phyloP scores from a whole-genome alignment of 2,113 vertebrate species.

The Cichladusa arquata region DNA sequence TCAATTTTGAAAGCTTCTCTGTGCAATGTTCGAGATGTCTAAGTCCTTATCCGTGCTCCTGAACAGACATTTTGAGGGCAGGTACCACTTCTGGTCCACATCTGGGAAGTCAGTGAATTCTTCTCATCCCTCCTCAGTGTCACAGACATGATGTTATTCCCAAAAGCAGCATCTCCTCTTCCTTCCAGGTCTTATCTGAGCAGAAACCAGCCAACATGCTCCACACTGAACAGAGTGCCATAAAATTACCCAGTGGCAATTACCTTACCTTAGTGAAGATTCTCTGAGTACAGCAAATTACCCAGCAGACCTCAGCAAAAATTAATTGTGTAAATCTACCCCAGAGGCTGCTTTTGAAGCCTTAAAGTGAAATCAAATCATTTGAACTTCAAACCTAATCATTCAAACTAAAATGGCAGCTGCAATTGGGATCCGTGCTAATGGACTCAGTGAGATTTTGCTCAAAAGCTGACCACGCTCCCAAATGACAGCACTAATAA shows the following conservation, averaged over 20 bases:
- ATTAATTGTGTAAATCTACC: constrained; percentile 50
- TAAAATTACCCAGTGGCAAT: constrained; percentile 31
- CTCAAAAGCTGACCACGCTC: constrained; percentile 54
- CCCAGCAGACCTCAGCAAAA: constrained; percentile 51
- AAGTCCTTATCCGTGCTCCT: background rate
- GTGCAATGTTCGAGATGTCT: background rate
- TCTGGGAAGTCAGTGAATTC: background rate
- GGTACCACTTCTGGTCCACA: background rate
- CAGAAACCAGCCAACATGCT: background rate
- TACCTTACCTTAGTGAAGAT: constrained; percentile 12
- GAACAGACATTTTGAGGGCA: background rate
- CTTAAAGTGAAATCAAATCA: constrained; percentile 51
- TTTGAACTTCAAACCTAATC: constrained; percentile 57
- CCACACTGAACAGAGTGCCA: background rate
- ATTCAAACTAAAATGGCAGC: constrained; percentile 44
- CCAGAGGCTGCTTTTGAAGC: constrained; percentile 33
- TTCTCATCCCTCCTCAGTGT: background rate
- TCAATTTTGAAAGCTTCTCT: background rate
- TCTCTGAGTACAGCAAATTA: constrained; percentile 35
- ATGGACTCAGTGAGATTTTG: background rate
- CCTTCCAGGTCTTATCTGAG: background rate
- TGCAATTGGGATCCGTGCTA: background rate
- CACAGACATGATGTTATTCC: background rate
- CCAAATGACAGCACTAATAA: constrained; percentile 53
- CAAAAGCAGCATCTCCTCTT: background rate